Base-by-base conservation (phyloP, 2,888 invertebrate genomes). In the Nysson spinosus region DNA sequence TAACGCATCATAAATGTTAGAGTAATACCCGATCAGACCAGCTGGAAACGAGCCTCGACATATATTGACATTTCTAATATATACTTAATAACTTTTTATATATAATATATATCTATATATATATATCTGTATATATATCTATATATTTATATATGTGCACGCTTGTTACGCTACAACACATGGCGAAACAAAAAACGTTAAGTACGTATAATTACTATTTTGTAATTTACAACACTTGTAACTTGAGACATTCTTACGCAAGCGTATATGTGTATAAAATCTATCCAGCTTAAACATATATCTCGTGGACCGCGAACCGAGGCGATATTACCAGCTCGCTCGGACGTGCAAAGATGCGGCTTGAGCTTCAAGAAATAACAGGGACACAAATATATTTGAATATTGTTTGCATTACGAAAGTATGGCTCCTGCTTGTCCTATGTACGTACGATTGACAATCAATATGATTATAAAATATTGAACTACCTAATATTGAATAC, bases 1-100 rank as follows among this genome's bases (percentile, higher is more conserved):
- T 63, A 77, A 76, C 71, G 57, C 57, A 64, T 67, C 56, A 56
- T 65, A 67, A 77, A 69, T 60, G 67, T 76, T 71, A 73, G 52
- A 77, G 42, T 71, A 57, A 66, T 66, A 78, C 74, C 68, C 78
- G 78, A 79, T 78, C 84, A 85, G 84, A 82, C 84, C 84, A 85
- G 84, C 84, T 85, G 84, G 72, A 84, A 82, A 80, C 83, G 83
- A 84, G 81, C 79, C 67, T 78, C 70, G 74, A 75, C 74, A 73
- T 69, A 66, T 69, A 73, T 60, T 60, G 69, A 72, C 68, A 78
- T 65, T 64, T 74, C 64, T 69, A 67, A 68, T 70, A 71, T 72
- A 71, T 57, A 44, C 39, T 44, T 61, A 69, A n/a, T n/a, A n/a
- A 57, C 49, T 65, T 43, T 70, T 52, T 67, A 42, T 64, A 64